Evolutionary conservation across 2,113 vertebrate species (phyloP).

Genomic region (Poeciliopsis turrubarensis): DNA sequence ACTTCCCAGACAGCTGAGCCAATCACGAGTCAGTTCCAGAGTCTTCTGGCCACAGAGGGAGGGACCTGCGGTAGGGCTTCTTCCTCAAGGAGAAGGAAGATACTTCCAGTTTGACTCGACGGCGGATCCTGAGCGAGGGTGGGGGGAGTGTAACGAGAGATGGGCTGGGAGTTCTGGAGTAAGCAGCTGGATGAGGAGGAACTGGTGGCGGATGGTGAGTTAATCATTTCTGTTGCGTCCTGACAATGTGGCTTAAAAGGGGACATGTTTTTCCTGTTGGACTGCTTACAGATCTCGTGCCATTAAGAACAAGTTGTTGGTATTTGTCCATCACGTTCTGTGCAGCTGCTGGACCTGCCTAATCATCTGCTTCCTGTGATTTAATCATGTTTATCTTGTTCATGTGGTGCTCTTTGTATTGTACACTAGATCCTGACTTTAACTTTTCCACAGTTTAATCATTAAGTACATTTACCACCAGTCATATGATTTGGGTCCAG

Average conservation of each 20-base stretch:
- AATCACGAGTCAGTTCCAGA: constrained; percentile 5
- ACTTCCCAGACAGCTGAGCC: constrained; percentile 11
- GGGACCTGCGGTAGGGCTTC: not conserved
- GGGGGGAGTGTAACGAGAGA: constrained; percentile 6
- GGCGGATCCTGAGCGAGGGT: not conserved
- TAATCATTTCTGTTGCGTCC: too few species aligned
- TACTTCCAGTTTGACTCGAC: constrained; percentile 10
- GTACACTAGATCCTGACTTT: not conserved
- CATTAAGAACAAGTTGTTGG: not conserved
- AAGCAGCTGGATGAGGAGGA: constrained; percentile 55
- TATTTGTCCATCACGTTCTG: not conserved
- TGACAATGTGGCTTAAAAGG: not conserved
- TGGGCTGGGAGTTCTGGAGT: constrained; percentile 60
- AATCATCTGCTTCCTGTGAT: not conserved
- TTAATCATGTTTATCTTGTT: not conserved
- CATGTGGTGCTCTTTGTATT: not conserved
- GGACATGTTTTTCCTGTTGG: not conserved
- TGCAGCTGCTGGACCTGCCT: not conserved
- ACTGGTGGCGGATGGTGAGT: constrained; percentile 53
- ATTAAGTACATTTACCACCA: constrained; percentile 39
- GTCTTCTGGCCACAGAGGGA: constrained; percentile 1
- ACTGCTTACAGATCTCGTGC: not conserved
- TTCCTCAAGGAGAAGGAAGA: constrained; percentile 36
- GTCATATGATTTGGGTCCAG: constrained; percentile 15
- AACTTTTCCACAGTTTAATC: constrained; percentile 32